Base-by-base conservation (phyloP, 2,113 vertebrate species). In the Oophaga pumilio region DNA sequence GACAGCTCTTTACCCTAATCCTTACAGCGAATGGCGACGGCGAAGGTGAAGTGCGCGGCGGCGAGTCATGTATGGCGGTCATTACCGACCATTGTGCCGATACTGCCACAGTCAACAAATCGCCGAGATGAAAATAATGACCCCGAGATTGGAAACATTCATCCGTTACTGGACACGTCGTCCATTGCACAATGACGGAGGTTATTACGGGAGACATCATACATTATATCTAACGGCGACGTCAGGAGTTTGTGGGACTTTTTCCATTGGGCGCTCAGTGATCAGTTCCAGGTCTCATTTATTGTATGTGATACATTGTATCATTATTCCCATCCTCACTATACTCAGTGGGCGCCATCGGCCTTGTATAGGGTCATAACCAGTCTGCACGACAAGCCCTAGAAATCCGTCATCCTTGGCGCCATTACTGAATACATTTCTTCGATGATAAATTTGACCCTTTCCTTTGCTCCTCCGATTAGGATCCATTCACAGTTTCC, bases 1-100 rank as follows among this genome's bases (percentile, higher is more conserved):
- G 86, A 82, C 86, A 88, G 86, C 59, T 83, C 69, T 59, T 33
- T 88, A 83, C 86, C 69, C 66, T 82, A 82, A 87, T 82, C 62
- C 76, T 80, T n/a, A 24, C 76, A 71, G 62, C 15, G 50, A 59
- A 74, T 60, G 1, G 6, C 0, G 76, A 59, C 33, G 43, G 11
- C 26, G 53, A 82, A 87, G 56, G 56, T 76, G 56, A 76, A 82
- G 57, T 49, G 68, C 20, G 4, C 57, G 3, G 69, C 57, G 8
- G 84, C 14, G 53, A 76, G 59, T 13, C 52, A 17, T 6, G 56
- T 80, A 59, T 33, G 24, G 15, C 60, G 57, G 79, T 49, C 79
- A 64, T 82, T 64, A 82, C 57, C 24, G 79, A 64, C 59, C 79
- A 82, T 49, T 22, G 22, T 18, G 8, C 17, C 1, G 28, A 69